Percentiles rank a stretch among this genome's conserved stretches.
Conservation (phyloP, 2,113 vertebrate genomes). For the Struthio camelus region DNA sequence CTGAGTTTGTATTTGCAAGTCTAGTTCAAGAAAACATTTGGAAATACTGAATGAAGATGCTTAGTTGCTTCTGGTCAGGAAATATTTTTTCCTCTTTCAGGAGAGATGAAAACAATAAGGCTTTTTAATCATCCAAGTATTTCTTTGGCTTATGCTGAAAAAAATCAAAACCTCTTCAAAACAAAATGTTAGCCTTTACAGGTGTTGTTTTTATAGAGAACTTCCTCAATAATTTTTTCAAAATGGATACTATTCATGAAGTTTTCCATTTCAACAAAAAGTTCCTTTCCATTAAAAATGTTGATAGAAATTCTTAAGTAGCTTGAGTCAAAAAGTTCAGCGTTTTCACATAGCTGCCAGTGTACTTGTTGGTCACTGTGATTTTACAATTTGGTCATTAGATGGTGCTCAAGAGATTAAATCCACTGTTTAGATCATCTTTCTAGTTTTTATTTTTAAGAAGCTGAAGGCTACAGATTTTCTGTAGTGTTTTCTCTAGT, state of each 20-base stretch:
- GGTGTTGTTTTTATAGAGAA: not conserved
- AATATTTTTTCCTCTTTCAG: not conserved
- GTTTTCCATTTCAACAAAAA: slow-evolving; percentile 11
- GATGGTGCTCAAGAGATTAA: slow-evolving; percentile 64
- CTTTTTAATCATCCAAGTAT: not conserved
- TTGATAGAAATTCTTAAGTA: not conserved
- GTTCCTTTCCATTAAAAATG: not conserved
- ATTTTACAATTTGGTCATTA: slow-evolving; percentile 56
- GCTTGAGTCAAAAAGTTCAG: not conserved
- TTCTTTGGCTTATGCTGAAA: not conserved
- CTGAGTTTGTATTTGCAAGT: not conserved
- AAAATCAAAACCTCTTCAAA: not conserved
- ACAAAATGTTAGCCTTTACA: slow-evolving; percentile 1
- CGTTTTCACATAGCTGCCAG: not conserved
- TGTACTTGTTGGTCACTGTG: not conserved
- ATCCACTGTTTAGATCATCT: not conserved
- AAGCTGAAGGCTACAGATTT: not conserved
- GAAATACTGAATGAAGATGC: not conserved
- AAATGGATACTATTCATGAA: not conserved
- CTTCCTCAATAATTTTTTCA: not conserved
- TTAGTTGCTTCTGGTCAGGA: not conserved
- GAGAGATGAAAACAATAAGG: not conserved
- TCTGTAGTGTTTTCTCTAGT: too few species aligned
- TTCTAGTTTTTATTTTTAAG: not conserved
- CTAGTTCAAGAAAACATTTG: not conserved